Evolutionary conservation across 2,888 invertebrate species (phyloP).

Genomic region (Caradrina clavipalpis): DNA sequence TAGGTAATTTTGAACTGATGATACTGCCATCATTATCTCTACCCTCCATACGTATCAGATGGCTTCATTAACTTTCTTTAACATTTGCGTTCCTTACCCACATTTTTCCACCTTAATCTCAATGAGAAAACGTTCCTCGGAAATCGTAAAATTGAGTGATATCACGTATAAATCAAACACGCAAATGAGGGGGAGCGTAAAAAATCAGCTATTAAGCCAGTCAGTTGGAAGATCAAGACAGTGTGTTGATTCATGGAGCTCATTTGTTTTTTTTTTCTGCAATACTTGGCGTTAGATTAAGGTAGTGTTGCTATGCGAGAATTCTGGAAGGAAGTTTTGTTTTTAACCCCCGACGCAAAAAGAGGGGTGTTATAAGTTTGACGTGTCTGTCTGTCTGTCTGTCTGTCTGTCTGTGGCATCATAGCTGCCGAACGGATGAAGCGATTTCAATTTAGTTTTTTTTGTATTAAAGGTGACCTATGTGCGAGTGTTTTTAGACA

Average conservation of each 20-base stretch:
- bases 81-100: slow-evolving; percentile 41
- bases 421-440: no score
- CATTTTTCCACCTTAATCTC: slow-evolving; percentile 58
- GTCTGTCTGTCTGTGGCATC: no score
- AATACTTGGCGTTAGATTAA: slow-evolving; percentile 10
- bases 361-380: no score
- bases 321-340: neutral
- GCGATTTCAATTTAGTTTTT: no score
- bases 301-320: neutral
- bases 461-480: no score
- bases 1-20: slow-evolving; percentile 31
- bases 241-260: slow-evolving; percentile 79
- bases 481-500: no score
- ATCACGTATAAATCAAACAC: slow-evolving; percentile 82
- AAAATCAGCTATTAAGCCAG: slow-evolving; percentile 83
- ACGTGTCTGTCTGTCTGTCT: no score
- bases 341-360: no score
- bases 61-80: slow-evolving; percentile 65
- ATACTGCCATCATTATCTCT: slow-evolving; percentile 52
- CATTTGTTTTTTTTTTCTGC: slow-evolving; percentile 72
- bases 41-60: slow-evolving; percentile 59
- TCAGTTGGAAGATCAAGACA: slow-evolving; percentile 84
- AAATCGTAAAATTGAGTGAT: slow-evolving; percentile 81
- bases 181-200: slow-evolving; percentile 81
- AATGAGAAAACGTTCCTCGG: slow-evolving; percentile 55